Base-by-base conservation (phyloP, 2,888 invertebrate genomes). In the Microplitis deprimator region DNA sequence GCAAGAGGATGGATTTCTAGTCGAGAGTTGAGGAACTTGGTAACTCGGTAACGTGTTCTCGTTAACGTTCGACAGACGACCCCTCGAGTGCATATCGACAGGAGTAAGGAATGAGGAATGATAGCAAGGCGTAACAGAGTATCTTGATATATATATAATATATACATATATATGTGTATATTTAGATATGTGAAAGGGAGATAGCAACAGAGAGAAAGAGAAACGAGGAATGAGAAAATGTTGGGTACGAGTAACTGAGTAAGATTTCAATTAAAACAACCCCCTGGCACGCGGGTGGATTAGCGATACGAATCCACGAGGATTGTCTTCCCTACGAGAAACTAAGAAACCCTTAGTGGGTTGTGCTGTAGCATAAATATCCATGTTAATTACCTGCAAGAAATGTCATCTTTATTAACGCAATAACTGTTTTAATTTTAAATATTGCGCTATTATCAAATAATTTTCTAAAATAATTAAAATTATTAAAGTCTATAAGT, bases 351-450 rank as follows among this genome's bases (percentile, higher is more conserved):
- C 40, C 60, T 61, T 70, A 71, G 85, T 81, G 85, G 88, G 89
- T 89, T 90, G 89, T 90, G 89, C 89, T 89, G 85, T 85, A 86
- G 89, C 89, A 90, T 90, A 90, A 90, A 90, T 89, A 90, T 89
- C 89, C 89, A 89, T 89, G 89, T 89, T 89, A 89, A 89, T 90
- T 89, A 87, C 85, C 85, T 82, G 78, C 78, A 77, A 72, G 79
- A 78, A 73, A 64, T 73, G 77, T 77, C 79, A 64, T 79, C 78
- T 85, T 86, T 85, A 85, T 85, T 84, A 85, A 85, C 83, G 82
- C 83, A 82, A 84, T 85, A 84, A 83, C 83, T 81, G 81, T 81
- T 79, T 82, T 83, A 85, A 69, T 77, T 73, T 59, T 59, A 59
- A 59, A 59, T 59, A 59, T 59, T 59, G 59, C 8, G 59, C 59